phyloP scores from a whole-genome alignment of 2,797 vertebrate genomes.

The Cirrhinus molitorella region DNA sequence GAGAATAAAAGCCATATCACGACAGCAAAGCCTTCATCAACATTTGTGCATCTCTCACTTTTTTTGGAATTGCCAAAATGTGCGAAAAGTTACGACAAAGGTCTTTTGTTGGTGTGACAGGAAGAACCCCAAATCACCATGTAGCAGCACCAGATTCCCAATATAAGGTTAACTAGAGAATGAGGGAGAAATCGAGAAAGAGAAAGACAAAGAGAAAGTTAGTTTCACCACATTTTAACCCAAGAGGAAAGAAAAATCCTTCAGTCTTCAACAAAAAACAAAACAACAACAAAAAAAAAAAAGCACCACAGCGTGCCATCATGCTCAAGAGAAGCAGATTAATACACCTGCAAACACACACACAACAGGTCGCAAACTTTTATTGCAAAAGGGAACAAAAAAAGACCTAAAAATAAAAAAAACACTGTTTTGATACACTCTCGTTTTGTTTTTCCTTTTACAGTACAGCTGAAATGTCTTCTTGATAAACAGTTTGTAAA shows the following conservation, averaged over 20 bases:
- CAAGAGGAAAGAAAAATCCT: conserved; percentile 40
- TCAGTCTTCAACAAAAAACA: not conserved
- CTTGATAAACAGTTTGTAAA: conserved; percentile 45
- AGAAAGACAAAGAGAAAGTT: conserved; percentile 60
- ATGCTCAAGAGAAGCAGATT: conserved; percentile 14
- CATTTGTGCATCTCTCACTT: conserved; percentile 76
- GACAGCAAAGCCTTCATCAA: conserved; percentile 80
- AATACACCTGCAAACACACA: conserved; percentile 36
- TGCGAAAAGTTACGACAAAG: conserved; percentile 52
- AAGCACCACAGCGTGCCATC: conserved; percentile 33
- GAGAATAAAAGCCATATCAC: conserved; percentile 68
- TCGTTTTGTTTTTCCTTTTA: not conserved
- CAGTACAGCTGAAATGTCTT: conserved; percentile 32
- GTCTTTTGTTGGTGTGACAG: conserved; percentile 79
- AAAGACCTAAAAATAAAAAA: conserved; percentile 35
- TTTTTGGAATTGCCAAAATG: conserved; percentile 76
- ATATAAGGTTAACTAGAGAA: conserved; percentile 92
- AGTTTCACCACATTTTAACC: conserved; percentile 56
- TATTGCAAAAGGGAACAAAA: conserved; percentile 62
- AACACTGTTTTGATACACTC: conserved; percentile 30
- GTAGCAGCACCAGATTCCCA: conserved; percentile 78
- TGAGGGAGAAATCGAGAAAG: conserved; percentile 64
- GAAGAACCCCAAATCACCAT: conserved; percentile 81
- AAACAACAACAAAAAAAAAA: not conserved
- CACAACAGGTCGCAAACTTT: conserved; percentile 52